Percentiles rank a stretch among this genome's conserved stretches.
phyloP scores from a whole-genome alignment of 2,113 vertebrate species.

The Boulengeromyrus knoepffleri region DNA sequence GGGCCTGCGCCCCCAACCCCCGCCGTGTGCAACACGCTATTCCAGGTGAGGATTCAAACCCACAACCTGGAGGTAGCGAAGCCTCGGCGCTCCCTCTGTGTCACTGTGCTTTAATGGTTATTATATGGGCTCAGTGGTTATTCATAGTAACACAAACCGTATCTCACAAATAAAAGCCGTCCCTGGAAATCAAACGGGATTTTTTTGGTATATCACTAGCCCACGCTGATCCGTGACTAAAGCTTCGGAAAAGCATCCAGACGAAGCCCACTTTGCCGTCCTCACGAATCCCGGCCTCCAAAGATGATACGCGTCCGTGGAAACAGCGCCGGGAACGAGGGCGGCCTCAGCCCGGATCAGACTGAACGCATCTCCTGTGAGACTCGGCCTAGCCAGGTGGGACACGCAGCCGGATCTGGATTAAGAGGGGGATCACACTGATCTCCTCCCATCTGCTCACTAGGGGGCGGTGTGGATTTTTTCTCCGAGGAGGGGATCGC shows the following conservation, averaged over 20 bases:
- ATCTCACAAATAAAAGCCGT: not conserved
- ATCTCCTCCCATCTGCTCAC: conserved; percentile 5
- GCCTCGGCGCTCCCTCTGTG: not conserved
- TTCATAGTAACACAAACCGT: not conserved
- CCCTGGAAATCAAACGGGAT: not conserved
- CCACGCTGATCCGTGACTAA: not conserved
- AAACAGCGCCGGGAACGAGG: not conserved
- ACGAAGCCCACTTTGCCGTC: not conserved
- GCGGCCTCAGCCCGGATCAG: not conserved
- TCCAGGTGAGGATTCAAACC: not conserved
- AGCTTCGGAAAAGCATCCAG: not conserved
- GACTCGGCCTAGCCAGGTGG: not conserved
- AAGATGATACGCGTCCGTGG: not conserved
- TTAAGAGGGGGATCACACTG: not conserved
- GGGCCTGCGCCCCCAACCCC: not conserved
- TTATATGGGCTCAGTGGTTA: not conserved
- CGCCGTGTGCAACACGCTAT: not conserved
- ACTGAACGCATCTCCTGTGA: not conserved
- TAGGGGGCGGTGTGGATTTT: not conserved
- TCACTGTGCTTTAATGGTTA: not conserved
- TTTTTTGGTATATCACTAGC: not conserved
- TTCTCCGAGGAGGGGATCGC: not conserved
- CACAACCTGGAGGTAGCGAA: not conserved
- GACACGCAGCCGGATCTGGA: not conserved
- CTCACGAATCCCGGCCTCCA: not conserved